Evolutionary conservation across 2,797 vertebrate species (phyloP).

Genomic region (Rhabdophis nuchalis): DNA sequence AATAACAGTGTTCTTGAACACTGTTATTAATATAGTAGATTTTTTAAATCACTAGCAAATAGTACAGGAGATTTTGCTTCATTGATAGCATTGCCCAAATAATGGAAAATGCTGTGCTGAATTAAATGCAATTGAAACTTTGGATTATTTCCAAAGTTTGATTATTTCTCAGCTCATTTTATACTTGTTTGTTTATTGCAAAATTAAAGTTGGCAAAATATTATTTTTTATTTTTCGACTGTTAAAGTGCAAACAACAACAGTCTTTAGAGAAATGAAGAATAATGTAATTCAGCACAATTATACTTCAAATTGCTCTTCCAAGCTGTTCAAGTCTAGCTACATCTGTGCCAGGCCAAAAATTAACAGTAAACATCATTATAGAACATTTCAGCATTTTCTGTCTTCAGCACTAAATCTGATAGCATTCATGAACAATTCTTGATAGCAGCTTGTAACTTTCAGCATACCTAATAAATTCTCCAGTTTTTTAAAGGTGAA

Average conservation of each 20-base stretch:
- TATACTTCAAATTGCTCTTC: background rate
- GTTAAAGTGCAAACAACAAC: background rate
- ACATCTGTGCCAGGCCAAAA: background rate
- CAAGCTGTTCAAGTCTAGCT: background rate
- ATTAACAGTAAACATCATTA: conserved; percentile 12
- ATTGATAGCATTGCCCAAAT: background rate
- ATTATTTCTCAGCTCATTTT: conserved; percentile 13
- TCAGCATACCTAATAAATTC: background rate
- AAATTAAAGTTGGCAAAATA: background rate
- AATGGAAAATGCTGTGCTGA: background rate
- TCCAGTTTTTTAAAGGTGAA: background rate
- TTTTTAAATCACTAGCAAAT: conserved; percentile 1
- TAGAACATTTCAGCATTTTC: conserved; percentile 5
- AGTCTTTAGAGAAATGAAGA: background rate
- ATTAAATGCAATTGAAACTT: background rate
- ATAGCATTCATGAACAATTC: background rate
- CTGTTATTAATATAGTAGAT: background rate
- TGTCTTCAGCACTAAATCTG: background rate
- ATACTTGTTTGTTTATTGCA: background rate
- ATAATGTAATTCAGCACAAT: background rate
- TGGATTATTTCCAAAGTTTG: conserved; percentile 6
- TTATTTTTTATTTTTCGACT: conserved; percentile 7
- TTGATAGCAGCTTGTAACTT: conserved; percentile 36
- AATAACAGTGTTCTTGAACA: too few relatives aligned
- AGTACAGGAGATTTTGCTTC: background rate